Evolutionary conservation across 2,888 invertebrate genomes (phyloP).

Genomic region (Dryobotodes eremita): DNA sequence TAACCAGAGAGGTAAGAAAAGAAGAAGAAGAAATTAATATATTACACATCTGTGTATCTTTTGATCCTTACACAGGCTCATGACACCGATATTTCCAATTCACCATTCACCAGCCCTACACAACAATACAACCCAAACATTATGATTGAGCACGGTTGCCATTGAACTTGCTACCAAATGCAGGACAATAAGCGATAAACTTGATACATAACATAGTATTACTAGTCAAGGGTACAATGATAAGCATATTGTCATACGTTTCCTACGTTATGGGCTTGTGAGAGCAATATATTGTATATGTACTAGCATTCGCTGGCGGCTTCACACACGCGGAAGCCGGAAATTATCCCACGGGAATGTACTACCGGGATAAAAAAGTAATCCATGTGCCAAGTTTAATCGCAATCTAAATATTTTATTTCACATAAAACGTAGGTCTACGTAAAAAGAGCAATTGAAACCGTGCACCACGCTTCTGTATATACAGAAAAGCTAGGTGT

Average conservation of each 20-base stretch:
- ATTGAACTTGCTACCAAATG: slow-evolving; percentile 58
- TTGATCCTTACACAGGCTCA: not conserved
- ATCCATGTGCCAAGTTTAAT: not conserved
- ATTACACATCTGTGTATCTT: not conserved
- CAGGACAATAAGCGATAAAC: slow-evolving; percentile 59
- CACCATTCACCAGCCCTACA: slow-evolving; percentile 26
- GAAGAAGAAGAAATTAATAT: not conserved
- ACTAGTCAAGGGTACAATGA: slow-evolving; percentile 47
- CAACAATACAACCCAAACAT: slow-evolving; percentile 29
- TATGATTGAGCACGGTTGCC: slow-evolving; percentile 15
- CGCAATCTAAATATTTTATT: not conserved
- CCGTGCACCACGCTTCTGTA: too few species aligned
- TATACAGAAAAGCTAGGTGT: not conserved
- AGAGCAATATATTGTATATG: not conserved
- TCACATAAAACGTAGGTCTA: too few species aligned
- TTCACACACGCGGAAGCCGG: too few species aligned
- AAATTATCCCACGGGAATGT: not conserved
- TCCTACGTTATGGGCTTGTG: slow-evolving; percentile 15
- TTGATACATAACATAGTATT: slow-evolving; percentile 31
- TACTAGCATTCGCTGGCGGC: too few species aligned
- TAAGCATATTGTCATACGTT: slow-evolving; percentile 22
- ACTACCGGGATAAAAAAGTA: not conserved
- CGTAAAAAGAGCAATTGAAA: too few species aligned
- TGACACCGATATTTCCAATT: not conserved
- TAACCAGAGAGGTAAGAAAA: not conserved